Base-by-base conservation (phyloP, 2,113 vertebrate genomes). In the Geothlypis trichas region DNA sequence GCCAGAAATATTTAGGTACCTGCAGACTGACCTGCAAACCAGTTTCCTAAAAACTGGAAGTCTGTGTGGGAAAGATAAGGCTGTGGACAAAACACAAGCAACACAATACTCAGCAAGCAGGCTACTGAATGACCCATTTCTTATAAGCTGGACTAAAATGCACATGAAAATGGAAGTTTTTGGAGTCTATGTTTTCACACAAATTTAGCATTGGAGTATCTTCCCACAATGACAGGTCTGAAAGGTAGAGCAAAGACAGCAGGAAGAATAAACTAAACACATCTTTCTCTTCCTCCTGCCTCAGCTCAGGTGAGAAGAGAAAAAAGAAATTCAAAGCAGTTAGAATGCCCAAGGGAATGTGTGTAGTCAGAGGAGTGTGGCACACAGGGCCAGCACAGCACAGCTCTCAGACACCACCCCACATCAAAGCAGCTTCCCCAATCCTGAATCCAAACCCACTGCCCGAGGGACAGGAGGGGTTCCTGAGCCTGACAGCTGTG, bases 31-130 rank as follows among this genome's bases (percentile, higher is more conserved):
- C 47, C 79, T 94, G 49, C 61, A 54, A 89, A 84, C n/a, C 23
- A 22, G 22, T 51, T 51, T 85, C 47, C 83, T 84, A 41, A 69
- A 67, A 92, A 37, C 79, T 91, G 55, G 51, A 92, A 86, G 26
- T 54, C 49, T 93, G 83, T 41, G 61, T 75, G 44, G 85, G 39
- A 77, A 92, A 90, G 93, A 95, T 92, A 94, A 90, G 73, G 33
- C 87, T 57, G 76, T 44, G 85, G 72, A 65, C 79, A 92, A 93
- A 95, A 37, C 59, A 57, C 20, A 66, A 15, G 30, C 30, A 66
- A 62, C 55, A 63, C n/a, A 58, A 49, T 21, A 55, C 16, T 51
- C 78, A 90, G 67, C 66, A 57, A 90, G 62, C 46, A 79, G 63
- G 20, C 20, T 46, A 35, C 18, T 27, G 31, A 74, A 58, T 61